These are phyloP conservation scores for Hylomyscus alleni DNA, from an alignment of 2,797 vertebrate genomes.

Conservation along the genomic window DNA sequence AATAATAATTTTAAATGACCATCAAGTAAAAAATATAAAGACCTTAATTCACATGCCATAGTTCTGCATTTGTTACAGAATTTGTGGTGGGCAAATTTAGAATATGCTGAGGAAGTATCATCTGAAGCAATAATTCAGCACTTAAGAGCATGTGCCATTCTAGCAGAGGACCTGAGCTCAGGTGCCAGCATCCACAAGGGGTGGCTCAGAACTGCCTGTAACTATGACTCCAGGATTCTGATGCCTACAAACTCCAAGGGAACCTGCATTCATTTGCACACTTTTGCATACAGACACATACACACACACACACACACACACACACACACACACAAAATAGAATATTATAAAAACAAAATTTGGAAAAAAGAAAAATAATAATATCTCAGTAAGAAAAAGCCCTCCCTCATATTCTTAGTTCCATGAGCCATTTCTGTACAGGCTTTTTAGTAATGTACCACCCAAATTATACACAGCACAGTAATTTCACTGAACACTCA, in stretches of 20 bases:
- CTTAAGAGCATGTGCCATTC: neutral
- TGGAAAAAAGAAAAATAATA: neutral
- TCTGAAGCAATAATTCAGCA: neutral
- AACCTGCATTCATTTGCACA: neutral
- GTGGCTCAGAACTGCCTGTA: neutral
- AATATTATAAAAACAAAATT: neutral
- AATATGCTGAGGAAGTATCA: neutral
- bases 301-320: neutral
- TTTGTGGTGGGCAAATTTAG: neutral
- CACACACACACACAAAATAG: neutral
- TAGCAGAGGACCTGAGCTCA: too few species aligned
- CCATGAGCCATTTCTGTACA: neutral
- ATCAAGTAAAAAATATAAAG: slow-evolving; percentile 46
- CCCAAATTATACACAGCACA: neutral
- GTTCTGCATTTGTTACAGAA: neutral
- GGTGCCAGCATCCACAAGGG: neutral
- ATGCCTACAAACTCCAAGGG: too few species aligned
- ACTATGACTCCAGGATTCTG: neutral
- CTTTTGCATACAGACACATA: neutral
- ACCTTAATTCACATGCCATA: neutral
- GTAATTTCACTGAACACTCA: neutral
- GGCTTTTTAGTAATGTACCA: neutral
- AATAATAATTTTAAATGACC: neutral
- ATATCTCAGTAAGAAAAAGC: neutral
- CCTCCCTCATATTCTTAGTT: neutral